Evolutionary conservation across 2,113 vertebrate species (phyloP).

Genomic region (Xenus cinereus): DNA sequence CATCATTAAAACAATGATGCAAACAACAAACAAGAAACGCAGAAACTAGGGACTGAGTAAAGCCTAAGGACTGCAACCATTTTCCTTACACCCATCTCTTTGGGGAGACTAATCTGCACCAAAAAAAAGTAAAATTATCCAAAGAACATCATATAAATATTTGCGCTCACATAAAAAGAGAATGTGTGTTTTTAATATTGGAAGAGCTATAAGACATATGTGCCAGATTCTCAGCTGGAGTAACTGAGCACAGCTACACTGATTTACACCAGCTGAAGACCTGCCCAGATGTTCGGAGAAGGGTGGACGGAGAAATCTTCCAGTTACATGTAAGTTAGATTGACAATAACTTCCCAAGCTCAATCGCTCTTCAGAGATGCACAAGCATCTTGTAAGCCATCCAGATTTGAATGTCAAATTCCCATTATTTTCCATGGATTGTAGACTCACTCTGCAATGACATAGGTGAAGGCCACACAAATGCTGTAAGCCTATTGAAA

Average conservation of each 20-base stretch:
- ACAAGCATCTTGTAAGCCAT: background rate
- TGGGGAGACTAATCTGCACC: background rate
- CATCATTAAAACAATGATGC: background rate
- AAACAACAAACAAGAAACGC: background rate
- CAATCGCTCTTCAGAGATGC: background rate
- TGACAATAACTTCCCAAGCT: conserved; percentile 12
- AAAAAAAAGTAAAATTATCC: background rate
- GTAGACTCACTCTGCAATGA: background rate
- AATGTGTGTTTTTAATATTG: conserved; percentile 27
- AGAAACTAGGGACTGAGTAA: background rate
- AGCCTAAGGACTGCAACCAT: background rate
- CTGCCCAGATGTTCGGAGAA: conserved; percentile 21
- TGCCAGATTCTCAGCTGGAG: conserved; percentile 46
- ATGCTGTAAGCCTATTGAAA: background rate
- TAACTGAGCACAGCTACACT: background rate
- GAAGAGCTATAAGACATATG: background rate
- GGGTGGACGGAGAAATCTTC: conserved; percentile 11
- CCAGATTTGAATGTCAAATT: background rate
- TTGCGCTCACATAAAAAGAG: conserved; percentile 1
- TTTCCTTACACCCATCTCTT: background rate
- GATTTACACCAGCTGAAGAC: conserved; percentile 37
- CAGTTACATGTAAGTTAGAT: background rate
- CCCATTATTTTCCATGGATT: background rate
- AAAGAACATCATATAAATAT: background rate
- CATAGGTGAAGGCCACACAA: background rate